Conservation (phyloP, 2,888 invertebrate genomes). For the Hypolimnas misippus region DNA sequence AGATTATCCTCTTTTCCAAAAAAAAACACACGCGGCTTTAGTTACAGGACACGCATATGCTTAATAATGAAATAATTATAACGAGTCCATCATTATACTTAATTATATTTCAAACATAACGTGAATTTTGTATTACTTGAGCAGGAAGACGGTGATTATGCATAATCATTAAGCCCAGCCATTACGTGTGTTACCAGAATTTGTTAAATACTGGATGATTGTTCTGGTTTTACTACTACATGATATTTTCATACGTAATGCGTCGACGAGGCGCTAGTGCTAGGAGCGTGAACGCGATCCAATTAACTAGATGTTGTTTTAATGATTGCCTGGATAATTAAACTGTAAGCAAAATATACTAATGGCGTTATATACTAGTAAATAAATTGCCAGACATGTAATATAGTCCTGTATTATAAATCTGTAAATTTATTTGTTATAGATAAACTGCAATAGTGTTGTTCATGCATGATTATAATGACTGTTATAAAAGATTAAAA, state of each 20-base stretch:
- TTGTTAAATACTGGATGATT: constrained; percentile 22
- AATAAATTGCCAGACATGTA: background rate
- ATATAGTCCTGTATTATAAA: too few species aligned
- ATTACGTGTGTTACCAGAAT: constrained; percentile 26
- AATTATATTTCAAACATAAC: constrained; percentile 31
- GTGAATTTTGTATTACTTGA: constrained; percentile 17
- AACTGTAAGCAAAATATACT: background rate
- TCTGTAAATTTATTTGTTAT: too few species aligned
- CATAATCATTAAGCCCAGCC: constrained; percentile 26
- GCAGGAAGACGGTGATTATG: constrained; percentile 38
- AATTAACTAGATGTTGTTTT: constrained; percentile 7
- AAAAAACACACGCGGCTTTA: background rate
- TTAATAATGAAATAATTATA: background rate
- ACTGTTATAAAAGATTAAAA: too few species aligned
- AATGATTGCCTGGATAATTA: background rate
- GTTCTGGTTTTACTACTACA: constrained; percentile 20
- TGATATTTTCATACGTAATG: constrained; percentile 14
- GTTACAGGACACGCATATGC: background rate
- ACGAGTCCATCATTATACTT: constrained; percentile 10
- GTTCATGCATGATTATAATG: too few species aligned
- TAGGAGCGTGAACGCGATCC: background rate
- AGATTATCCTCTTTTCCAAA: too few species aligned
- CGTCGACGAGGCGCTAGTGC: background rate
- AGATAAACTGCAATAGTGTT: too few species aligned
- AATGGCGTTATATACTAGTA: background rate